Base-by-base conservation (phyloP, 2,888 invertebrate genomes). In the Salticus scenicus region DNA sequence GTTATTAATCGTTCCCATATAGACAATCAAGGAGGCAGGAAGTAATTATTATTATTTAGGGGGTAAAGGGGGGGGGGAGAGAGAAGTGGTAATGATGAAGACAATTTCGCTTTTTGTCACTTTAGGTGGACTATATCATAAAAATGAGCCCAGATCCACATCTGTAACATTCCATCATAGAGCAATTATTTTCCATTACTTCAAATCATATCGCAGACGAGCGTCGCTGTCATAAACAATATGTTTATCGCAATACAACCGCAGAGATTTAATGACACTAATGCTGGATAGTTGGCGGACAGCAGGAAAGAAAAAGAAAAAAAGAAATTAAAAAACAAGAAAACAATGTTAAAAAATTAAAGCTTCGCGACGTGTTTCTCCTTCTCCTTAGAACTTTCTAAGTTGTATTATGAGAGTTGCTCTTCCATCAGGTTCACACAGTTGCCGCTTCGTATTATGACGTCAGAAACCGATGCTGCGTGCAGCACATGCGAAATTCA, bases 331-430 rank as follows among this genome's bases (percentile, higher is more conserved):
- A 51, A 76, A 76, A 30, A 72, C 42, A 27, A 51, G 47, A 37
- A 37, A 37, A 37, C 47, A 47, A 51, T 20, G n/a, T n/a, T 20
- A 63, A 27, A 24, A 63, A 63, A 63, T n/a, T 20, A 63, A 67
- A n/a, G 20, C 33, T 51, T 24, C 51, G 76, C 76, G 76, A 77
- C 76, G 74, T 72, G 73, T 80, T 73, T 80, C 67, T 74, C 37
- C 69, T n/a, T n/a, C n/a, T 42, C 33, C 66, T 79, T 64, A 37
- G 67, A 67, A 67, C 33, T 37, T 74, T 76, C 82, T 67, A 51
- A 76, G 47, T 71, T 76, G 24, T 83, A 76, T 76, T 83, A 83
- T 83, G 82, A 83, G 82, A 83, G 76, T 30, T 76, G 76, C 66
- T 76, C 82, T 71, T 71, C 31, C 31, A 33, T 14, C 30, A 20